Evolutionary conservation across 2,113 vertebrate species (phyloP).

Genomic region (Hippopotamus amphibius): DNA sequence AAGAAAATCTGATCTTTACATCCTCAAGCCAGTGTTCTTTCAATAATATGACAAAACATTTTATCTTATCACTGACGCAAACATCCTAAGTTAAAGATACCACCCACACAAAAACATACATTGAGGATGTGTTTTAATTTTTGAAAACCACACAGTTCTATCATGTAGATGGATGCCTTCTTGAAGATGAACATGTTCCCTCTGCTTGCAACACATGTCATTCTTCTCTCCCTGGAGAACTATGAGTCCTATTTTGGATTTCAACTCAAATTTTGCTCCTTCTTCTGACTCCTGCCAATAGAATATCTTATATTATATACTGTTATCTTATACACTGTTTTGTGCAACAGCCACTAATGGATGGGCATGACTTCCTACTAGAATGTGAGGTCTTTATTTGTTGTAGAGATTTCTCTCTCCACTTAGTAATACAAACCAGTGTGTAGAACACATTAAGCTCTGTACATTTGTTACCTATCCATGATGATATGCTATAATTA

Average conservation of each 20-base stretch:
- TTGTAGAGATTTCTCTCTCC: not conserved
- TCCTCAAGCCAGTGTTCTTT: not conserved
- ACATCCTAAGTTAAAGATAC: conserved; percentile 17
- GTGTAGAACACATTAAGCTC: not conserved
- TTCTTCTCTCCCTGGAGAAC: not conserved
- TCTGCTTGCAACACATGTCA: not conserved
- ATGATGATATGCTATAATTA: not conserved
- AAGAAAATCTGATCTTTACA: conserved; percentile 14
- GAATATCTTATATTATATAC: too few relatives aligned
- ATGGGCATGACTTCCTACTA: not conserved
- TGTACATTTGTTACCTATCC: not conserved
- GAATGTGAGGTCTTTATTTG: not conserved
- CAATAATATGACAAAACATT: not conserved
- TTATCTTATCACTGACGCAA: not conserved
- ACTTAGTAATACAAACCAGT: not conserved
- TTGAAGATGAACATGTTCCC: not conserved
- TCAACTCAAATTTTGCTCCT: not conserved
- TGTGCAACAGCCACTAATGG: not conserved
- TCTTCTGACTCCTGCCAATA: not conserved
- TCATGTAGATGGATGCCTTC: not conserved
- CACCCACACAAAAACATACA: not conserved
- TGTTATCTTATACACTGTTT: not conserved
- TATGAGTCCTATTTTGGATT: not conserved
- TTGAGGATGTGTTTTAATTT: not conserved
- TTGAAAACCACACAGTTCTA: not conserved